These are phyloP conservation scores for Trichonephila clavata DNA, from an alignment of 1,140 invertebrate species.

Conservation along the genomic window DNA sequence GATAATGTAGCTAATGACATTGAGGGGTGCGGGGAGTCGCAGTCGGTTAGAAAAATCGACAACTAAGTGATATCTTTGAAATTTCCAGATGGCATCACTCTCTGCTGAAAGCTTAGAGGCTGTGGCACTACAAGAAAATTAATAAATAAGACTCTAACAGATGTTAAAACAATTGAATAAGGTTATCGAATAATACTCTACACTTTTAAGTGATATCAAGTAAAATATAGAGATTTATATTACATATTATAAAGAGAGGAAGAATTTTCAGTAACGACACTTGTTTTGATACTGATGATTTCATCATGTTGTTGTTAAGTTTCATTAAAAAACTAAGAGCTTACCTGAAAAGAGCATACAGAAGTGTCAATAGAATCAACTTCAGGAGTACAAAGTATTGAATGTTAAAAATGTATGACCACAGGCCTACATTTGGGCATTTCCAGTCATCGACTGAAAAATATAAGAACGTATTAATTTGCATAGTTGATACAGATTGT, in stretches of 20 bases:
- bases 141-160: background rate
- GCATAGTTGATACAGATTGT: too few species aligned
- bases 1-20: slow-evolving; percentile 79
- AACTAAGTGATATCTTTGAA: slow-evolving; percentile 82
- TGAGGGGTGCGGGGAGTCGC: slow-evolving; percentile 80
- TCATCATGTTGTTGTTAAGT: too few species aligned
- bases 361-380: slow-evolving; percentile 81
- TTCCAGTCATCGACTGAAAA: slow-evolving; percentile 76
- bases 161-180: background rate
- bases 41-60: slow-evolving; percentile 82
- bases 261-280: too few species aligned
- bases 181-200: too few species aligned
- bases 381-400: slow-evolving; percentile 82
- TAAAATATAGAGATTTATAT: too few species aligned
- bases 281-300: too few species aligned
- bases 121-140: slow-evolving; percentile 79
- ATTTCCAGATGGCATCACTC: slow-evolving; percentile 82
- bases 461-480: too few species aligned
- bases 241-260: too few species aligned
- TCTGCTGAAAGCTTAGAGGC: slow-evolving; percentile 80
- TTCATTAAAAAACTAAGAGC: background rate
- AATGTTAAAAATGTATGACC: slow-evolving; percentile 81
- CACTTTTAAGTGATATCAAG: too few species aligned
- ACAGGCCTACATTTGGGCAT: slow-evolving; percentile 81
- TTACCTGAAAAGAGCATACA: slow-evolving; percentile 82